These are phyloP conservation scores for Anguilla pacifica DNA, from an alignment of 2,797 vertebrate species.

Conservation along the genomic window DNA sequence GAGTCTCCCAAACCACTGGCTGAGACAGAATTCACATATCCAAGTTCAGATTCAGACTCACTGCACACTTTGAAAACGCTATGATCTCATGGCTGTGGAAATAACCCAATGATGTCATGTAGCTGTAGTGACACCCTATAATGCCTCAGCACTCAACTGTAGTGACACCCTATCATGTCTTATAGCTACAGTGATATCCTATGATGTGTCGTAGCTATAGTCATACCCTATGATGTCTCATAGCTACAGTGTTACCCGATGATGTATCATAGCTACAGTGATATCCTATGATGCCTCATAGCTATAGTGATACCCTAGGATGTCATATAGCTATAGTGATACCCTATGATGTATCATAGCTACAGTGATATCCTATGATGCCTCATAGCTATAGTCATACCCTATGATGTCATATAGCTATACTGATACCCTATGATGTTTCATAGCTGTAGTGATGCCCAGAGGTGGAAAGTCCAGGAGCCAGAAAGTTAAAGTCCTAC, in stretches of 20 bases:
- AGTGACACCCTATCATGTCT: neutral
- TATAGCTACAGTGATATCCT: neutral
- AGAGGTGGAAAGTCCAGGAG: too few relatives aligned
- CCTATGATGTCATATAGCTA: neutral
- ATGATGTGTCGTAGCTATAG: too few relatives aligned
- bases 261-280: neutral
- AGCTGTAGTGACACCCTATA: neutral
- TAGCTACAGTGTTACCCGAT: neutral
- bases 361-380: neutral
- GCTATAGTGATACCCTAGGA: neutral
- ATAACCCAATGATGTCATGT: neutral
- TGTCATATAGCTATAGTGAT: neutral
- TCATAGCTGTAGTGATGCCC: too few relatives aligned
- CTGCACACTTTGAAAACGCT: neutral
- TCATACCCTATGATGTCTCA: neutral
- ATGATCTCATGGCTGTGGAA: neutral
- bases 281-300: neutral
- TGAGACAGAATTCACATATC: conserved; percentile 46
- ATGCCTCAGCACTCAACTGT: too few relatives aligned
- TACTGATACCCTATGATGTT: neutral
- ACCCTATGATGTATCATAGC: neutral
- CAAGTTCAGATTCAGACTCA: neutral
- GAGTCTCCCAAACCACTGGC: conserved; percentile 70
- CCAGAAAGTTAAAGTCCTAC: too few relatives aligned
- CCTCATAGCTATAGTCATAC: neutral